Conservation (phyloP, 92 coral and sea anemone species). For the Porites lobata region DNA sequence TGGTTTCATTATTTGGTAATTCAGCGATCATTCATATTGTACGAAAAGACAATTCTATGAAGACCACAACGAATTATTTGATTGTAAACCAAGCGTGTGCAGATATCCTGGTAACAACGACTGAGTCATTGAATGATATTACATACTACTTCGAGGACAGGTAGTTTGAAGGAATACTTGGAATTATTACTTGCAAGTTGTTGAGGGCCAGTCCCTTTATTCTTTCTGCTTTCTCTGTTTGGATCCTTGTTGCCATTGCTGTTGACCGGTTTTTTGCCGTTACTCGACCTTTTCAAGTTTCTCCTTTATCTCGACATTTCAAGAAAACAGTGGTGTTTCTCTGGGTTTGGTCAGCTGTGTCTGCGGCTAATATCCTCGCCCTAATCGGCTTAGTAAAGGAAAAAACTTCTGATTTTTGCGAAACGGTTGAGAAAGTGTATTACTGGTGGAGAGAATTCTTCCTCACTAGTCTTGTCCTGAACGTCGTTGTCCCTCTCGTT, state of each 20-base stretch:
- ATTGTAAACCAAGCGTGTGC: constrained; percentile 19
- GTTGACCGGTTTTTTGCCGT: constrained; percentile 31
- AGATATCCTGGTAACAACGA: background rate
- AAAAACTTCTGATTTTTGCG: background rate
- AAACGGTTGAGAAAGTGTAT: background rate
- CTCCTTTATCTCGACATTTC: constrained; percentile 13
- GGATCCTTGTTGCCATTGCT: background rate
- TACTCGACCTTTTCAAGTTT: background rate
- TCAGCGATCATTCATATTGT: constrained; percentile 5
- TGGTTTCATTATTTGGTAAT: constrained; percentile 4
- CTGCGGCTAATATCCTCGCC: background rate
- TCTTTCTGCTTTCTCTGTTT: background rate
- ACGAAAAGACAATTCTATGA: constrained; percentile 19
- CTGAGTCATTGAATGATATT: background rate
- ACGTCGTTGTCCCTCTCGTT: background rate
- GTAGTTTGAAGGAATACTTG: constrained; percentile 8
- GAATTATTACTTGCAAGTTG: constrained; percentile 17
- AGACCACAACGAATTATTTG: background rate
- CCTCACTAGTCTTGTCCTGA: background rate
- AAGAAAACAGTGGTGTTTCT: background rate
- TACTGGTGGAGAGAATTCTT: background rate
- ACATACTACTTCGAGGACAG: too few relatives aligned
- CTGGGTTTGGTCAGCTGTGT: background rate
- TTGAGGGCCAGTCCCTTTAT: background rate
- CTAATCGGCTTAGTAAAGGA: background rate